phyloP scores from a whole-genome alignment of 2,113 vertebrate species.

The Sapajus apella region DNA sequence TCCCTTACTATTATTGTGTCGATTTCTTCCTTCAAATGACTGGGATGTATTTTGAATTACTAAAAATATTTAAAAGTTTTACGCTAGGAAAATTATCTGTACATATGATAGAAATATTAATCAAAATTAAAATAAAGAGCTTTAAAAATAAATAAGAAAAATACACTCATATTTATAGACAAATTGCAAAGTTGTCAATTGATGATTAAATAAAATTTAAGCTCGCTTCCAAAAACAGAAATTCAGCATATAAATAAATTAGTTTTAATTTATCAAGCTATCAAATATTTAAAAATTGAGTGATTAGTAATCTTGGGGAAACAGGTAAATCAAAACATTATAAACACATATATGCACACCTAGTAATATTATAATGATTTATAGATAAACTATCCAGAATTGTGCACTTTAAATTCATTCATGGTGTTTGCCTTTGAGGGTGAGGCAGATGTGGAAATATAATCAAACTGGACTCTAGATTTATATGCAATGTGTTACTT shows the following conservation, averaged over 20 bases:
- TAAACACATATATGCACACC: not conserved
- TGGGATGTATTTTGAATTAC: not conserved
- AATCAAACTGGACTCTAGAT: not conserved
- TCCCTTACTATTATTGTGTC: not conserved
- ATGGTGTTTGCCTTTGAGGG: not conserved
- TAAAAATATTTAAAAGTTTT: not conserved
- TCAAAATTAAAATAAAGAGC: not conserved
- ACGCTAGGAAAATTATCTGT: not conserved
- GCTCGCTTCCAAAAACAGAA: not conserved
- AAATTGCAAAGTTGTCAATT: not conserved
- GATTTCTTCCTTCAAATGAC: not conserved
- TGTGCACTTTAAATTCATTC: not conserved
- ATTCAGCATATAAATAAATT: not conserved
- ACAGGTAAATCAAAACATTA: not conserved
- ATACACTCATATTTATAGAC: not conserved
- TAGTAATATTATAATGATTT: not conserved
- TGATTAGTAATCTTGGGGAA: not conserved
- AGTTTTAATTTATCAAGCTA: not conserved
- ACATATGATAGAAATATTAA: not conserved
- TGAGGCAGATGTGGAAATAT: not conserved
- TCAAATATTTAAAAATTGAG: not conserved
- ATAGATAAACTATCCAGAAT: not conserved
- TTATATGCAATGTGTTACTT: not conserved
- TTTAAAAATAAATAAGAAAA: not conserved
- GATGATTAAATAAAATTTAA: slow-evolving; percentile 16